phyloP scores from a whole-genome alignment of 2,888 invertebrate genomes.

The Choreutis nemorana region DNA sequence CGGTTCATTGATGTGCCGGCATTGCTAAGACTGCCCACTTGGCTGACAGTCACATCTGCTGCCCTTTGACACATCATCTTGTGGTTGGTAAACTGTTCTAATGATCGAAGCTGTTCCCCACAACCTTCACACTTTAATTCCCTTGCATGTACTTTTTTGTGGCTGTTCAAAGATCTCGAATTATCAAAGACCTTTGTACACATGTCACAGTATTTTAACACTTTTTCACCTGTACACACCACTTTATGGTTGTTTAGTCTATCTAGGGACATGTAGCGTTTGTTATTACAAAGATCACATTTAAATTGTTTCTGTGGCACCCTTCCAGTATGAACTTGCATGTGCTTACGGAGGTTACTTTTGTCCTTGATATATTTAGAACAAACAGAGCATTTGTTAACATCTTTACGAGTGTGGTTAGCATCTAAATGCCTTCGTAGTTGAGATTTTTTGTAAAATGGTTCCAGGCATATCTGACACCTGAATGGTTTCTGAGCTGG shows the following conservation, averaged over 20 bases:
- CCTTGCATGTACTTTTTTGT: conserved; percentile 62
- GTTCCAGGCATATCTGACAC: conserved; percentile 62
- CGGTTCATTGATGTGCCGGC: conserved; percentile 27
- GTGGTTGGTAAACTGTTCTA: conserved; percentile 60
- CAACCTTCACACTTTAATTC: conserved; percentile 61
- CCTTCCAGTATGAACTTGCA: conserved; percentile 63
- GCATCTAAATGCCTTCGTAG: conserved; percentile 59
- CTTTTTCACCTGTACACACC: conserved; percentile 60
- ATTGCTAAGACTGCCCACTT: conserved; percentile 18
- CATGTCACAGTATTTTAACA: conserved; percentile 63
- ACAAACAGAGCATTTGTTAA: conserved; percentile 62
- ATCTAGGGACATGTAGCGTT: conserved; percentile 61
- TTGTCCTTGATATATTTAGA: conserved; percentile 65
- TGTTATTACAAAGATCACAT: conserved; percentile 62
- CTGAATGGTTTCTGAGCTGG: conserved; percentile 62
- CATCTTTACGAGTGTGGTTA: conserved; percentile 59
- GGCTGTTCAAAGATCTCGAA: conserved; percentile 60
- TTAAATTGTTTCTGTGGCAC: conserved; percentile 64
- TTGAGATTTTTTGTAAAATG: conserved; percentile 59
- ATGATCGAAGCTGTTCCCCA: conserved; percentile 58
- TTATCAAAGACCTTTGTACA: conserved; percentile 64
- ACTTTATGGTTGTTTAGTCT: conserved; percentile 62
- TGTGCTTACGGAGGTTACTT: conserved; percentile 61
- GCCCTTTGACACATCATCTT: conserved; percentile 53
- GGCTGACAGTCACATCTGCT: conserved; percentile 35